A percentile compares a stretch with the other conserved stretches of the same genome.
These are phyloP conservation scores for Saguinus imperator DNA, from an alignment of 2,113 vertebrate species.

Conservation along the genomic window DNA sequence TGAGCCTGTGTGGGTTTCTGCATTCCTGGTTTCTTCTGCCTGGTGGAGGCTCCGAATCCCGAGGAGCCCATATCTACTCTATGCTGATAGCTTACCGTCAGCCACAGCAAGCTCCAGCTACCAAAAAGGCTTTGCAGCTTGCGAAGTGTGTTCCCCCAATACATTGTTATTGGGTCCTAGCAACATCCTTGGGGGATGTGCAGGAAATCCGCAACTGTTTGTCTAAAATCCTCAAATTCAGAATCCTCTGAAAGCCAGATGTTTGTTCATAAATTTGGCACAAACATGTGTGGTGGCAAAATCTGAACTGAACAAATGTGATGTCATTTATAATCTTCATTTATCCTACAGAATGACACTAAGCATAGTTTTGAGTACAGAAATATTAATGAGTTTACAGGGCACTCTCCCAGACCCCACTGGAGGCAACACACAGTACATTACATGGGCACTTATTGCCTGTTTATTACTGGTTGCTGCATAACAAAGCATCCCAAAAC, in stretches of 20 bases:
- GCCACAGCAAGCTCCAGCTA: background rate
- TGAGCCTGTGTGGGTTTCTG: fast-evolving
- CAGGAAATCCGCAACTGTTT: background rate
- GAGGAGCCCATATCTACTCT: fast-evolving
- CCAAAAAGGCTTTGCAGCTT: background rate
- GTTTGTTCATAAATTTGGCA: slow-evolving; percentile 38
- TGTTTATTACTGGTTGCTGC: fast-evolving
- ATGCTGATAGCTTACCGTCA: background rate
- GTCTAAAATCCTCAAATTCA: slow-evolving; percentile 19
- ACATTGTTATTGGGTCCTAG: background rate
- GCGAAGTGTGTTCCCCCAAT: background rate
- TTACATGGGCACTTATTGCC: fast-evolving
- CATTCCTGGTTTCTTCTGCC: background rate
- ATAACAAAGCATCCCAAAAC: background rate
- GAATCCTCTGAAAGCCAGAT: slow-evolving; percentile 26
- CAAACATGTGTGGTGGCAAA: background rate
- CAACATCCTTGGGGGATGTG: background rate
- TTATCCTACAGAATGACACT: background rate
- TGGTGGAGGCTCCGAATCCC: no score
- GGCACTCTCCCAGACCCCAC: background rate
- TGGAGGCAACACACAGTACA: fast-evolving
- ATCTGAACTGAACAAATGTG: background rate
- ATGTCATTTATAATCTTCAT: background rate
- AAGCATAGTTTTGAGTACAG: background rate
- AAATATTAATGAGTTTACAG: background rate